Conservation (phyloP, 2,113 vertebrate species). For the Ceyx cyanopectus region DNA sequence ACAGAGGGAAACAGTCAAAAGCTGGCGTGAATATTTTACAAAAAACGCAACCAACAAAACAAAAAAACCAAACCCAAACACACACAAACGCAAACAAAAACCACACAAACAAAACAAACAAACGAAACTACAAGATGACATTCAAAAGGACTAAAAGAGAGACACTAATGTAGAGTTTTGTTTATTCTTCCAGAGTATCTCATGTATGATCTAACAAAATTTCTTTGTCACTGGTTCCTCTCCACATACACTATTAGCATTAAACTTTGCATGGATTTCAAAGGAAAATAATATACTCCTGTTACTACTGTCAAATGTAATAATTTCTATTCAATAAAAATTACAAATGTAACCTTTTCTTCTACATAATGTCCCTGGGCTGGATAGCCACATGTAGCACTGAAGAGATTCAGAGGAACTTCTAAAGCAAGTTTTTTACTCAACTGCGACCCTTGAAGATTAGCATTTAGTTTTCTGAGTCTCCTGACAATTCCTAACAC, state of each 20-base stretch:
- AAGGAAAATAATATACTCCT: not conserved
- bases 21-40: fast-evolving
- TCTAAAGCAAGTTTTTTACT: not conserved
- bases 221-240: not conserved
- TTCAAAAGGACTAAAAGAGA: not conserved
- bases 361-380: not conserved
- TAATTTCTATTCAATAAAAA: not conserved
- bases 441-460: not conserved
- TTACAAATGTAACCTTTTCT: not conserved
- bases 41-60: too few species aligned
- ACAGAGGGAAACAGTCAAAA: not conserved
- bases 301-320: not conserved
- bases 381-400: not conserved
- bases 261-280: not conserved
- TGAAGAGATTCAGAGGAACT: not conserved
- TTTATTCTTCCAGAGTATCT: not conserved
- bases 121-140: fast-evolving
- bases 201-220: not conserved
- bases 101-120: not conserved
- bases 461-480: not conserved
- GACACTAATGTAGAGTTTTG: not conserved
- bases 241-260: not conserved
- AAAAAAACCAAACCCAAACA: too few species aligned
- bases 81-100: not conserved
- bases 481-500: not conserved